These are phyloP conservation scores for Hesperia comma DNA, from an alignment of 2,888 invertebrate species.

Conservation along the genomic window DNA sequence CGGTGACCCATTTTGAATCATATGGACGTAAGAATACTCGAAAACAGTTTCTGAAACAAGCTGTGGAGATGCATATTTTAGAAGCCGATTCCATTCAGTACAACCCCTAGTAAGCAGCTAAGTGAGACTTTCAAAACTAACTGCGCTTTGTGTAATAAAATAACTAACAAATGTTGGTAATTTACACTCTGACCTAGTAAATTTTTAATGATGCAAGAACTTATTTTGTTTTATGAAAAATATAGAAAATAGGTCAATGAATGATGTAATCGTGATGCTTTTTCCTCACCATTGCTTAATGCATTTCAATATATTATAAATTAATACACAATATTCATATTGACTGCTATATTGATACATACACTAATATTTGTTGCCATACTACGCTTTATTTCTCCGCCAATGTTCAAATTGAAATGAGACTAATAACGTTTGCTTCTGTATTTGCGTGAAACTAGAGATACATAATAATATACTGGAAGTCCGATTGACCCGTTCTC, in stretches of 20 bases:
- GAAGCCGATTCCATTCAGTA: not conserved
- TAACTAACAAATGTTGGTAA: slow-evolving; percentile 1
- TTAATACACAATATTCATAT: too few species aligned
- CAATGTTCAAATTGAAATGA: too few species aligned
- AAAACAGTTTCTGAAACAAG: slow-evolving; percentile 2
- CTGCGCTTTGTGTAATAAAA: slow-evolving; percentile 3
- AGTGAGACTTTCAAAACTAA: not conserved
- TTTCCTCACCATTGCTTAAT: not conserved
- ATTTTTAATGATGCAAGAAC: slow-evolving; percentile 3
- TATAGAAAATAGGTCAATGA: not conserved
- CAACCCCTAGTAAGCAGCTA: not conserved
- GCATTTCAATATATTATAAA: too few species aligned
- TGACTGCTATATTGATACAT: too few species aligned
- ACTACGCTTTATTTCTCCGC: too few species aligned
- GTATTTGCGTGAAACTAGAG: too few species aligned
- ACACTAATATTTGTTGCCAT: too few species aligned
- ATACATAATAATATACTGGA: too few species aligned
- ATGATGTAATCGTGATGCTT: slow-evolving; percentile 1
- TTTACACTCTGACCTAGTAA: not conserved
- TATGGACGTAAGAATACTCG: not conserved
- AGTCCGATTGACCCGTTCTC: too few species aligned
- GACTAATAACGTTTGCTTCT: too few species aligned
- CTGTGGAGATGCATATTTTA: slow-evolving; percentile 3
- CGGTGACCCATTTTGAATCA: not conserved
- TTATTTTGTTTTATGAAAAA: not conserved